Evolutionary conservation across 2,888 invertebrate species (phyloP), one percentile per base, ranked within the genome.

Genomic region (Craniophora ligustri): DNA sequence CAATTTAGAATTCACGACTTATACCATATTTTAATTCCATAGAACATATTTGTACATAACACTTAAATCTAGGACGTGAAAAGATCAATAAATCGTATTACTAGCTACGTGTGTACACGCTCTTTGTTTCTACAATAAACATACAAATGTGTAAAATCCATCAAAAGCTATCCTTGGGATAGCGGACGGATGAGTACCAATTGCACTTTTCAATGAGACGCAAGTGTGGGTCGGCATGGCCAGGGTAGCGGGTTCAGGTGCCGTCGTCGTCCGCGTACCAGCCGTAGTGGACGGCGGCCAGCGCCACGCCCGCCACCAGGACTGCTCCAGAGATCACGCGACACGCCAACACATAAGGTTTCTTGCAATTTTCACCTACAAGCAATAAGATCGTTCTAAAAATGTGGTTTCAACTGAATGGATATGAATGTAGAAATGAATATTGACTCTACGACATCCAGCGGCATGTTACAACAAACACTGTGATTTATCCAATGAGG

Each of bases 331-430:
- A 91, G 10, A 79, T 40, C 49, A 82, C 57, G 18, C 89, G 86
- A 34, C 75, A 71, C 44, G 71, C 66, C 49, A 79, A 48, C 11
- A 90, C 76, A 48, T 70, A 62, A 0, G 56, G 63, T 36, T 81
- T 84, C 2, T 71, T 75, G 7, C 76, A 74, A 70, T 91, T 87
- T 66, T 92, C 92, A 60, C 92, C 92, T 91, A 76, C 0, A 81
- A 81, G 30, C 46, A 72, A 31, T 14, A 11, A 40, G 5, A 34
- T 36, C n/a, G 18, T 13, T 19, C 6, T 2, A 30, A 1, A 2
- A 39, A 11, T 19, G n/a, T 5, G n/a, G 5, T 16, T 16, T n/a
- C n/a, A n/a, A n/a, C n/a, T n/a, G n/a, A n/a, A n/a, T n/a, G n/a
- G n/a, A n/a, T n/a, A n/a, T n/a, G n/a, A n/a, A n/a, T n/a, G n/a